These are phyloP conservation scores for Campaea margaritaria DNA, from an alignment of 2,888 invertebrate species.

Conservation along the genomic window DNA sequence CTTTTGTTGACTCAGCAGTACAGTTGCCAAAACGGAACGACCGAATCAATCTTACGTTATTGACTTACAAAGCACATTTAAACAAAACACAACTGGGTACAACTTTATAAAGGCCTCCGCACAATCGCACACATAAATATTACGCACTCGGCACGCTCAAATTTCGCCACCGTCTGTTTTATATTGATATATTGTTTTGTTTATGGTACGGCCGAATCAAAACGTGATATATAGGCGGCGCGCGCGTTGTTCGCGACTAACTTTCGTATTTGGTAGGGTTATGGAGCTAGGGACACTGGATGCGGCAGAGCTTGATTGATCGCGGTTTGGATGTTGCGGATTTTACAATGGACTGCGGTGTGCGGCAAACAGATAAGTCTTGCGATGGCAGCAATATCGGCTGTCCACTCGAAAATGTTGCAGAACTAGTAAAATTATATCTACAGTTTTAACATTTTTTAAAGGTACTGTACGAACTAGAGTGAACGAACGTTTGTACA, in stretches of 20 bases:
- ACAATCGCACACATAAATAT: constrained; percentile 72
- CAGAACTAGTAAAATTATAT: background rate
- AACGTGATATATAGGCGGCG: constrained; percentile 83
- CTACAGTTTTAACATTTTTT: too few relatives aligned
- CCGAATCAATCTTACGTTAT: constrained; percentile 29
- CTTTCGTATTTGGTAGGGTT: constrained; percentile 83
- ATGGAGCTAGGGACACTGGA: constrained; percentile 65
- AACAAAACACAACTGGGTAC: constrained; percentile 52
- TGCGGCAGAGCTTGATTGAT: constrained; percentile 48
- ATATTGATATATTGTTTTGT: constrained; percentile 86
- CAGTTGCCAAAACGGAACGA: constrained; percentile 8
- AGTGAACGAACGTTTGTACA: too few relatives aligned
- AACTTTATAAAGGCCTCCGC: constrained; percentile 52
- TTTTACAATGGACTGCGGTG: constrained; percentile 34
- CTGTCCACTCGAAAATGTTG: constrained; percentile 6
- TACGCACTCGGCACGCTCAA: constrained; percentile 82
- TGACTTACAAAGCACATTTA: constrained; percentile 41
- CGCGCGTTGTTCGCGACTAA: constrained; percentile 79
- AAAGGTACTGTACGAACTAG: too few relatives aligned
- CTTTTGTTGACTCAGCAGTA: background rate
- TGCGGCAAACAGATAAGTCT: constrained; percentile 33
- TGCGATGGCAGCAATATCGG: constrained; percentile 1
- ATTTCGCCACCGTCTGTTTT: constrained; percentile 85
- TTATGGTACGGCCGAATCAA: constrained; percentile 85
- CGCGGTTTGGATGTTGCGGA: constrained; percentile 38